These are phyloP conservation scores for Lates calcarifer DNA, from an alignment of 2,113 vertebrate genomes.

Conservation along the genomic window DNA sequence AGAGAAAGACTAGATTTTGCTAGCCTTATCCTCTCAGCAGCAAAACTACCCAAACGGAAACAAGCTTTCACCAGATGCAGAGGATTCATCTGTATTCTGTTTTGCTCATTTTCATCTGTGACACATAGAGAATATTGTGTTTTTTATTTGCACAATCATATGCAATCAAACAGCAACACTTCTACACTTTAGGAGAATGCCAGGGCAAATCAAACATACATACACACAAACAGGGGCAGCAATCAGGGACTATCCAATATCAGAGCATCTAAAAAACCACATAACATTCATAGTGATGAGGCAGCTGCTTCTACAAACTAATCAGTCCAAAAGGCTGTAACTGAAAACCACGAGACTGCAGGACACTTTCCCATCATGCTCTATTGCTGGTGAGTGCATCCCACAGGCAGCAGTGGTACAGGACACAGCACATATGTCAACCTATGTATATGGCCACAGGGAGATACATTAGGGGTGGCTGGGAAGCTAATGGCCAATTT, in stretches of 20 bases:
- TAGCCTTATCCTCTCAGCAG: neutral
- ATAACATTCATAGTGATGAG: conserved; percentile 35
- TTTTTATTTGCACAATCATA: conserved; percentile 26
- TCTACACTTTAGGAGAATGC: conserved; percentile 16
- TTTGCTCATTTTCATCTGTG: neutral
- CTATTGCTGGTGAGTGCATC: conserved; percentile 24
- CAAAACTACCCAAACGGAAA: neutral
- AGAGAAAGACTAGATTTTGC: neutral
- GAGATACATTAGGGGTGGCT: neutral
- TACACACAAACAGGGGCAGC: conserved; percentile 18
- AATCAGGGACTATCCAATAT: conserved; percentile 39
- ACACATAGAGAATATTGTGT: neutral
- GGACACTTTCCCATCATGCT: conserved; percentile 41
- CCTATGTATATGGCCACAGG: conserved; percentile 5
- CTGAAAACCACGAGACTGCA: conserved; percentile 48
- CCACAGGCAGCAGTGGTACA: conserved; percentile 26
- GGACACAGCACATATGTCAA: conserved; percentile 1
- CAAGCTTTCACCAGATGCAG: neutral
- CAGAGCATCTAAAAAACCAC: conserved; percentile 16
- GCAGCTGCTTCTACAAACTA: conserved; percentile 59
- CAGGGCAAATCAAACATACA: conserved; percentile 27
- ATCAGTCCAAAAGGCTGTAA: conserved; percentile 58
- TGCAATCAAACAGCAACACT: conserved; percentile 38
- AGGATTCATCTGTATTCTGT: neutral
- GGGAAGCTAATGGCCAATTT: conserved; percentile 23